These are phyloP conservation scores for Telmatochromis sp. DNA, from an alignment of 2,113 vertebrate genomes.

Conservation along the genomic window DNA sequence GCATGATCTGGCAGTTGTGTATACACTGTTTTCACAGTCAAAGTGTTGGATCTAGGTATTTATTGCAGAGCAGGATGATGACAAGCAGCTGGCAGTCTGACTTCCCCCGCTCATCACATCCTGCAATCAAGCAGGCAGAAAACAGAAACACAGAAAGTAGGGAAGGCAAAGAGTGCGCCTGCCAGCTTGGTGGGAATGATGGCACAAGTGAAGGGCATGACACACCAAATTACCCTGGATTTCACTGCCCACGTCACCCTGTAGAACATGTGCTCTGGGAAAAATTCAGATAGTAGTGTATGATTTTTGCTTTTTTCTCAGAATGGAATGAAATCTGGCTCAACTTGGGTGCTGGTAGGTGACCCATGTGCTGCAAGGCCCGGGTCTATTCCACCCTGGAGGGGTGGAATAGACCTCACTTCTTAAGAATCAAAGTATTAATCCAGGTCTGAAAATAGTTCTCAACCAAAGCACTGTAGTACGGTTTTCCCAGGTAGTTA, in stretches of 20 bases:
- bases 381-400: neutral
- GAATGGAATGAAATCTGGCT: neutral
- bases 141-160: neutral
- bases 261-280: neutral
- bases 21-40: neutral
- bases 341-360: neutral
- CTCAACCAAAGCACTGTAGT: neutral
- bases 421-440: neutral
- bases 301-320: neutral
- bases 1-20: neutral
- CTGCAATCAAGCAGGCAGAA: neutral
- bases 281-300: neutral
- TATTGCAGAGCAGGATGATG: neutral
- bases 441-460: neutral
- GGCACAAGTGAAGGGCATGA: neutral
- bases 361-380: neutral
- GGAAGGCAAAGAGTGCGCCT: neutral
- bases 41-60: neutral
- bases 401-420: too few relatives aligned
- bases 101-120: neutral
- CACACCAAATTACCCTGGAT: neutral
- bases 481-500: neutral
- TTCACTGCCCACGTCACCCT: neutral
- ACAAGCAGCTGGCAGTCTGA: neutral
- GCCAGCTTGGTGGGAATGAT: neutral